Conservation (phyloP, 2,888 invertebrate species). For the Eupsilia transversa region DNA sequence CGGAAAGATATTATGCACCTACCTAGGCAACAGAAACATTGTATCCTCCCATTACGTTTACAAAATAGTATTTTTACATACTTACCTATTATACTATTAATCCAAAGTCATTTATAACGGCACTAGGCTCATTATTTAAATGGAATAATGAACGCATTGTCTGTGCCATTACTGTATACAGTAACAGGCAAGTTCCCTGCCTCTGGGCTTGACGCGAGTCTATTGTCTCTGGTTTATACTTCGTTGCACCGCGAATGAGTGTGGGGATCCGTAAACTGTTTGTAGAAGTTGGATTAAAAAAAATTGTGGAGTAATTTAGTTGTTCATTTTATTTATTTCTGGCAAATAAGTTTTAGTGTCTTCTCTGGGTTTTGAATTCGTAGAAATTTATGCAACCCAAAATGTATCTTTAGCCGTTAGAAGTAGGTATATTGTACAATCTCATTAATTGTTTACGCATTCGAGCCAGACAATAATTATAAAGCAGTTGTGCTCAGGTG, state of each 20-base stretch:
- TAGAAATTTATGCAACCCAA: too few relatives aligned
- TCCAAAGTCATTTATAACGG: conserved; percentile 56
- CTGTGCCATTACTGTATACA: conserved; percentile 65
- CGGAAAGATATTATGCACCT: too few relatives aligned
- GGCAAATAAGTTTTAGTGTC: not conserved
- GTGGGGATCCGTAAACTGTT: conserved; percentile 57
- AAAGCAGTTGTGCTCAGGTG: too few relatives aligned
- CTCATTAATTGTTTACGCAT: too few relatives aligned
- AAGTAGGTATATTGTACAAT: too few relatives aligned
- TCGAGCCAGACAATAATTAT: too few relatives aligned
- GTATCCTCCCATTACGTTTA: not conserved
- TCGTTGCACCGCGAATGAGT: conserved; percentile 71
- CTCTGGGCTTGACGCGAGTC: conserved; percentile 67
- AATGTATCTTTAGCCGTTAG: too few relatives aligned
- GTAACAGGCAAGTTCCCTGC: conserved; percentile 66
- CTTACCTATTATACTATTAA: not conserved
- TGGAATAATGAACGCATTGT: conserved; percentile 75
- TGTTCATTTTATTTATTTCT: not conserved
- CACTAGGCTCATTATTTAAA: conserved; percentile 73
- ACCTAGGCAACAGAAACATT: too few relatives aligned
- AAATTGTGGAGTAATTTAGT: not conserved
- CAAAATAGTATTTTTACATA: not conserved
- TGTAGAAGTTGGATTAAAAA: conserved; percentile 19
- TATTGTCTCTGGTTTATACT: conserved; percentile 72
- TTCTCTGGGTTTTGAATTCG: too few relatives aligned